Percentiles rank a stretch among this genome's conserved stretches.
Evolutionary conservation across 53 echinoderm and acorn worm genomes (phyloP).

Genomic region (Glandiceps talaboti): DNA sequence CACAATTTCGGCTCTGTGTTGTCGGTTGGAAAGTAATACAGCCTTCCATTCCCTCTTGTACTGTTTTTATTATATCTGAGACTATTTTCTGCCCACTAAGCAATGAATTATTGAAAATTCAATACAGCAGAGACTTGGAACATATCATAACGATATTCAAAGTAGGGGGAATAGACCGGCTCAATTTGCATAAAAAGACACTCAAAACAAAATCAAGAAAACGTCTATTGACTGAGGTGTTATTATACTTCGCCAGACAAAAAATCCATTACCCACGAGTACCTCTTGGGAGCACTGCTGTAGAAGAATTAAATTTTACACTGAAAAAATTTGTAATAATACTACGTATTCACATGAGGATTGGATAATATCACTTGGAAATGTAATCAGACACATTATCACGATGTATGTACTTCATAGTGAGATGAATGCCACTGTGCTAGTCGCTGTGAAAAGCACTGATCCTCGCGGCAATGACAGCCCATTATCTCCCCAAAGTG

Average conservation of each 20-base stretch:
- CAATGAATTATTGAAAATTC: not conserved
- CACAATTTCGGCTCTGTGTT: not conserved
- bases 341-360: not conserved
- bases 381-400: not conserved
- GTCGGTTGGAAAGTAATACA: not conserved
- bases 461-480: not conserved
- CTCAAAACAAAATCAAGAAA: not conserved
- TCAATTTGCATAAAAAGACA: not conserved
- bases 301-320: not conserved
- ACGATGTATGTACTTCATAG: not conserved
- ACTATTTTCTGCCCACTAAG: not conserved
- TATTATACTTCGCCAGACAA: not conserved
- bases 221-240: not conserved
- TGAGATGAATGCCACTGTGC: not conserved
- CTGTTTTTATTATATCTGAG: not conserved
- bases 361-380: not conserved
- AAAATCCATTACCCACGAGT: not conserved
- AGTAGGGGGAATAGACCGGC: not conserved
- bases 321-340: not conserved
- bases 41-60: not conserved
- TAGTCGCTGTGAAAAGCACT: not conserved
- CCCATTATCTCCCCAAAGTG: not conserved
- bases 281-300: not conserved
- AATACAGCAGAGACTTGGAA: not conserved
- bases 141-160: not conserved